A percentile compares a stretch with the other conserved stretches of the same genome.
These are phyloP conservation scores for Pseudochaenichthys georgianus DNA, from an alignment of 2,797 vertebrate species.

Conservation along the genomic window DNA sequence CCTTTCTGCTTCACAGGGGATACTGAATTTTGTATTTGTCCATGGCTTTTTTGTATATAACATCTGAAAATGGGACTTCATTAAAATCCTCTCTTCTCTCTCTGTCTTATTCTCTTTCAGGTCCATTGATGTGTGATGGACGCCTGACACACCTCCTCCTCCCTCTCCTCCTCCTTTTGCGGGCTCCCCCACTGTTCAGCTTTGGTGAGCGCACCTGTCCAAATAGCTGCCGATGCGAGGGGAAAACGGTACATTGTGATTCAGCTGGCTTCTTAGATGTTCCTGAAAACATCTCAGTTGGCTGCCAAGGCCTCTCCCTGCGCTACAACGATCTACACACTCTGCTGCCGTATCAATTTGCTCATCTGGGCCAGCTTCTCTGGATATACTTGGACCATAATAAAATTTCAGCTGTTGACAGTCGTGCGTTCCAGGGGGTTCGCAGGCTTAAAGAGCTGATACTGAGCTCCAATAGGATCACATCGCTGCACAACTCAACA, in stretches of 20 bases:
- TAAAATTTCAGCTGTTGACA: conserved; percentile 93
- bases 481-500: conserved; percentile 94
- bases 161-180: conserved; percentile 81
- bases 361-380: conserved; percentile 96
- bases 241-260: conserved; percentile 98
- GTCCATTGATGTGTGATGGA: conserved; percentile 79
- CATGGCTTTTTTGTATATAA: conserved; percentile 4
- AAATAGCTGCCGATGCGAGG: conserved; percentile 95
- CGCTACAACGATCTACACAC: conserved; percentile 97
- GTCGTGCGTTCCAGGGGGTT: conserved; percentile 96
- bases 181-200: conserved; percentile 83
- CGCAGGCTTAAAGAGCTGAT: conserved; percentile 97
- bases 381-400: conserved; percentile 99
- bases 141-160: conserved; percentile 82
- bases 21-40: neutral
- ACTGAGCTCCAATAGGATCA: conserved; percentile 97
- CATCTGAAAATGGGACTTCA: neutral
- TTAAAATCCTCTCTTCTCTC: neutral
- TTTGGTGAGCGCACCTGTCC: conserved; percentile 95
- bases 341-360: conserved; percentile 95
- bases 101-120: conserved; percentile 62
- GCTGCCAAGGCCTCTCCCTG: conserved; percentile 96
- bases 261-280: conserved; percentile 94
- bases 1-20: conserved; percentile 3
- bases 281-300: conserved; percentile 95